Conservation (phyloP, 2,113 vertebrate species). For the Castor canadensis region DNA sequence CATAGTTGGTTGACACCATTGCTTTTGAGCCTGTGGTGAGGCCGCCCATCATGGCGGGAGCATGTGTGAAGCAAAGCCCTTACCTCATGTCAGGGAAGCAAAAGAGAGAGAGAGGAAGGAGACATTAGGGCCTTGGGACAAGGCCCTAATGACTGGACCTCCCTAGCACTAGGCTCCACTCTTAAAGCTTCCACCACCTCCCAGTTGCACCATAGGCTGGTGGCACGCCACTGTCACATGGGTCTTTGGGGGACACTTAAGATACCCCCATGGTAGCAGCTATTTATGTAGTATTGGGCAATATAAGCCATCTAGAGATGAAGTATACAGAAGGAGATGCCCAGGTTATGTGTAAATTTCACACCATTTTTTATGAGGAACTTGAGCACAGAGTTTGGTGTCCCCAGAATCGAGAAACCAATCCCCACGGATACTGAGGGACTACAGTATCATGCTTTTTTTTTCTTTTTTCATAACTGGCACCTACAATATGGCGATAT, state of each 20-base stretch:
- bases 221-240: not conserved
- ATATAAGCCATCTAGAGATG: not conserved
- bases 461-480: not conserved
- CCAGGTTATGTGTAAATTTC: not conserved
- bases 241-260: not conserved
- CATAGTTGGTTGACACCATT: too few relatives aligned
- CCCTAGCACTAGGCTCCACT: not conserved
- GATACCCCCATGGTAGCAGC: not conserved
- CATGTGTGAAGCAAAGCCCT: not conserved
- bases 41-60: not conserved
- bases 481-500: not conserved
- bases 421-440: not conserved
- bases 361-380: not conserved
- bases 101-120: not conserved
- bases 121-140: too few relatives aligned
- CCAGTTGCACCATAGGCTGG: not conserved
- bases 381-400: not conserved
- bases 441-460: not conserved
- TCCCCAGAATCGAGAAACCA: not conserved
- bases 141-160: too few relatives aligned
- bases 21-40: too few relatives aligned
- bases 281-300: not conserved
- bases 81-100: not conserved
- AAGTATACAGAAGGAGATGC: not conserved
- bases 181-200: not conserved